These are phyloP conservation scores for Epinotia demarniana DNA, from an alignment of 2,888 invertebrate species.

Conservation along the genomic window DNA sequence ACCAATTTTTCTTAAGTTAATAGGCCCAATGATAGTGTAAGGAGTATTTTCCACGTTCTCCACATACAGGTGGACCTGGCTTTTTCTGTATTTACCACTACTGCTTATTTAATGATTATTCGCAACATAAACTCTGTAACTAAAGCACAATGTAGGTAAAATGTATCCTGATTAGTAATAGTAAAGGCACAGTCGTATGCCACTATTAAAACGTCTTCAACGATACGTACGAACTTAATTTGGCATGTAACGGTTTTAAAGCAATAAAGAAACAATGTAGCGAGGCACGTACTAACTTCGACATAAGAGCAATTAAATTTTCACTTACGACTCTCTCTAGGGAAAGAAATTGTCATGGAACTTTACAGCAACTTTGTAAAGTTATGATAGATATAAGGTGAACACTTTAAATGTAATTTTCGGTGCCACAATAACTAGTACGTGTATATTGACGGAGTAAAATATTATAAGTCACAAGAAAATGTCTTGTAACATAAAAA, in stretches of 20 bases:
- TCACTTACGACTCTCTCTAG: constrained; percentile 13
- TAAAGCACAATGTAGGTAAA: neutral
- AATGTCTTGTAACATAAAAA: too few species aligned
- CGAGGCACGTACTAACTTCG: neutral
- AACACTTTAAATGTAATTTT: too few species aligned
- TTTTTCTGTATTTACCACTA: too few species aligned
- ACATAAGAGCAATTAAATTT: constrained; percentile 27
- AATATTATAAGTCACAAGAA: too few species aligned
- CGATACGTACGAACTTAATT: neutral
- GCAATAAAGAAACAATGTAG: constrained; percentile 8
- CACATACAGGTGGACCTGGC: too few species aligned
- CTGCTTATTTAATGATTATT: too few species aligned
- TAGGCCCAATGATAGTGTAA: too few species aligned
- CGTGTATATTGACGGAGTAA: too few species aligned
- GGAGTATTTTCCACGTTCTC: too few species aligned
- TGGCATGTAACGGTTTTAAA: neutral
- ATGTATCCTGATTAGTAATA: neutral
- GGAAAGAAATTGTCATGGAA: constrained; percentile 14
- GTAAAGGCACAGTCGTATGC: neutral
- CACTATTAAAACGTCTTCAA: neutral
- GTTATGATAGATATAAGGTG: neutral
- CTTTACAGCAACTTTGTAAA: constrained; percentile 9
- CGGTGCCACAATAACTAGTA: too few species aligned
- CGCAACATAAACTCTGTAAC: neutral
- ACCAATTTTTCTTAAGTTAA: too few species aligned